Evolutionary conservation across 2,888 invertebrate genomes (phyloP), one percentile per base, ranked within the genome.

Genomic region (Tachystola acroxantha): DNA sequence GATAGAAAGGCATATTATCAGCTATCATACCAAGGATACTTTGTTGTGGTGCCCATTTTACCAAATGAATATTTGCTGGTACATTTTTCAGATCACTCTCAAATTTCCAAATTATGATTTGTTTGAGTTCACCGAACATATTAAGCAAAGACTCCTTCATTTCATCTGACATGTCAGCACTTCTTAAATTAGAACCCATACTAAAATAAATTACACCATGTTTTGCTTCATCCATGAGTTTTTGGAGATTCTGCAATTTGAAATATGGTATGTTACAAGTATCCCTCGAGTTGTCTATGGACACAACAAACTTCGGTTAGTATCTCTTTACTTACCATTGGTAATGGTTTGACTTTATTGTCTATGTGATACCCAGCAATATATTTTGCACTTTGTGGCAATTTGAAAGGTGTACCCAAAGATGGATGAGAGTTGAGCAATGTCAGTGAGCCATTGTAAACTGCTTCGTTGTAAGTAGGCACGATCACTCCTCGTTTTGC

Each of bases 61-160:
- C 42, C 4, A 80, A 42, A 36, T 71, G 66, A 0, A 81, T 61
- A 42, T 81, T 81, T 0, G 45, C 11, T 0, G 79, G 74, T 2
- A 70, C 34, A 32, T 65, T 53, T 0, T 54, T 34, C 13, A 73
- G 26, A 4, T 71, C 61, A 10, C 52, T 61, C 37, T 80, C 81
- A 13, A 71, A 79, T 42, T 81, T 81, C 81, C 81, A 81, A 10
- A 81, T 61, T 0, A 81, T 62, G 0, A 62, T 69, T 37, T 77
- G 66, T 26, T 78, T 68, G 4, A 78, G 49, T 38, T 54, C 55
- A 1, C 68, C 58, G 39, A 79, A 77, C 52, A 75, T 57, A 10
- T 62, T 46, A 0, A 80, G 36, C 1, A 81, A 39, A 0, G 61
- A 59, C 2, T 37, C 42, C 12, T 56, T 67, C 69, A 75, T 68